phyloP scores from a whole-genome alignment of 2,113 vertebrate species.

The Cacatua alba region DNA sequence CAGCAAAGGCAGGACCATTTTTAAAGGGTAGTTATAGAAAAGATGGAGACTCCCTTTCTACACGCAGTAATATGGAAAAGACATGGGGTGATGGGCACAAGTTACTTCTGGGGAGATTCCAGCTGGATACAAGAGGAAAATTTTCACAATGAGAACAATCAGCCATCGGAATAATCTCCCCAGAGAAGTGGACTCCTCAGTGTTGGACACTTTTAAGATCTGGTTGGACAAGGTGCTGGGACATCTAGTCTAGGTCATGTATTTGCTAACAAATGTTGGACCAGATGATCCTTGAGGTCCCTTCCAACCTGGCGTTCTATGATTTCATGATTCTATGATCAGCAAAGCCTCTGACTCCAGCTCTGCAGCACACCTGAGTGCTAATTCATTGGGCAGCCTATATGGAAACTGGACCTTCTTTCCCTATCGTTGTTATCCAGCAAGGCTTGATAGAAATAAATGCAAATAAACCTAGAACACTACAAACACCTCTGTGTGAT shows the following conservation, averaged over 20 bases:
- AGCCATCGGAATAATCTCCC: not conserved
- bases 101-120: not conserved
- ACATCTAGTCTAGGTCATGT: not conserved
- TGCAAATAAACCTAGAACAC: not conserved
- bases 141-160: not conserved
- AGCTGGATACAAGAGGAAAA: not conserved
- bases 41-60: not conserved
- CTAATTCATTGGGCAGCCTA: not conserved
- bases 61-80: not conserved
- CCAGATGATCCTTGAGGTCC: not conserved
- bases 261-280: not conserved
- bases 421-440: rapidly evolving
- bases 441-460: not conserved
- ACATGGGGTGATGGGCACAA: not conserved
- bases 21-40: not conserved
- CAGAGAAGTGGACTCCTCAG: not conserved
- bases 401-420: not conserved
- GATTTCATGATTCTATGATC: not conserved
- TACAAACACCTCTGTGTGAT: not conserved
- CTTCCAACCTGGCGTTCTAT: not conserved
- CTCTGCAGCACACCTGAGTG: no score
- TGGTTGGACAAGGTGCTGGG: not conserved
- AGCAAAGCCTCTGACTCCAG: not conserved
- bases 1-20: not conserved
- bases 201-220: not conserved